Evolutionary conservation across 2,888 invertebrate species (phyloP), one percentile per base, ranked within the genome.

Genomic region (Oxystoma pomonae): DNA sequence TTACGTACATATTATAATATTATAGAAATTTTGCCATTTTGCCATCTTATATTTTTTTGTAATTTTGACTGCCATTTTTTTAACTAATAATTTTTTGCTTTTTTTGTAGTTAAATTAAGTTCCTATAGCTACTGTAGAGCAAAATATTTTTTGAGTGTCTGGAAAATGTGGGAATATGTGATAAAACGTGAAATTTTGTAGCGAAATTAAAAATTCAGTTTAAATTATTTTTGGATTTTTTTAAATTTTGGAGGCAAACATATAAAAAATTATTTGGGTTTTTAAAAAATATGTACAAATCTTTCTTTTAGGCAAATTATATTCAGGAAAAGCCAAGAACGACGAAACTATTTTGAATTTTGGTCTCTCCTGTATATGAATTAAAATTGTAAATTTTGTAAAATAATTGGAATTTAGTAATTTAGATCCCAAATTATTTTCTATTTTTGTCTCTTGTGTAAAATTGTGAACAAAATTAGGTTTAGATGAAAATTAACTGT

Each of bases 41-140:
- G 74, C 76, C 74, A 75, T 76, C 35, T 75, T 68, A 71, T 71
- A 66, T 65, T 49, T 56, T 71, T 72, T 70, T 65, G 50, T 53
- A 67, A 72, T 70, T 73, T 73, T 71, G 76, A 76, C 76, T 76
- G 76, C 76, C 76, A 76, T 76, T 76, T 74, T 70, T 70, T 72
- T 70, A 67, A 73, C 70, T 74, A 73, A 75, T 75, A 70, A 59
- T 67, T 67, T 68, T 68, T 67, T 67, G 73, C 73, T 75, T 75
- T 73, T 75, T 76, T 72, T 70, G 66, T 75, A 74, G 73, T 72
- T 72, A 72, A 67, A 73, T 74, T 76, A 76, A 75, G 76, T 76
- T 76, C 76, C 76, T 76, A 76, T 74, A 71, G 69, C 73, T 66
- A 69, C 73, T 73, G 73, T 72, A 72, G 72, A 70, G 68, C 73